phyloP scores from a whole-genome alignment of 2,888 invertebrate species.

The Drosophila meridionalis region DNA sequence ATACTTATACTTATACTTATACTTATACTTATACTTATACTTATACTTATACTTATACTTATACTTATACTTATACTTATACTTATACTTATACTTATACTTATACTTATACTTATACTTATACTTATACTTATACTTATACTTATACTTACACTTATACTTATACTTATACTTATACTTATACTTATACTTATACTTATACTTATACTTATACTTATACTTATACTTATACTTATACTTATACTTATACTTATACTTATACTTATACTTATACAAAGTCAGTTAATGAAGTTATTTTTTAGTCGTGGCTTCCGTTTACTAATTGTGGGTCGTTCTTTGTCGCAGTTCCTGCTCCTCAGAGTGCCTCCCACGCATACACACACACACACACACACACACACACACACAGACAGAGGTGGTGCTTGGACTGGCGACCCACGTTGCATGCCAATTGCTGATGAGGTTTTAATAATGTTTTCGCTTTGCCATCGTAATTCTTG shows the following conservation, averaged over 20 bases:
- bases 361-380: neutral
- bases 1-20: constrained; percentile 11
- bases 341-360: neutral
- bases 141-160: constrained; percentile 12
- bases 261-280: constrained; percentile 33
- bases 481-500: constrained; percentile 75
- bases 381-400: neutral
- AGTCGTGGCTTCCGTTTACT: constrained; percentile 67
- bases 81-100: constrained; percentile 14
- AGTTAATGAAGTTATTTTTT: constrained; percentile 70
- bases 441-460: constrained; percentile 78
- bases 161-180: constrained; percentile 12
- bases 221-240: constrained; percentile 14
- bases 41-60: constrained; percentile 14
- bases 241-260: constrained; percentile 14
- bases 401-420: neutral
- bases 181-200: constrained; percentile 13
- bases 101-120: constrained; percentile 15
- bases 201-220: constrained; percentile 17
- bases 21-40: constrained; percentile 10
- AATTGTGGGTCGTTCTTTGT: constrained; percentile 52
- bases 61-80: constrained; percentile 12
- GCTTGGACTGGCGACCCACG: constrained; percentile 42
- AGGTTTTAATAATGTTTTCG: constrained; percentile 78
- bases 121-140: constrained; percentile 12